phyloP scores from a whole-genome alignment of 2,888 invertebrate species.

The Alcis repandata region DNA sequence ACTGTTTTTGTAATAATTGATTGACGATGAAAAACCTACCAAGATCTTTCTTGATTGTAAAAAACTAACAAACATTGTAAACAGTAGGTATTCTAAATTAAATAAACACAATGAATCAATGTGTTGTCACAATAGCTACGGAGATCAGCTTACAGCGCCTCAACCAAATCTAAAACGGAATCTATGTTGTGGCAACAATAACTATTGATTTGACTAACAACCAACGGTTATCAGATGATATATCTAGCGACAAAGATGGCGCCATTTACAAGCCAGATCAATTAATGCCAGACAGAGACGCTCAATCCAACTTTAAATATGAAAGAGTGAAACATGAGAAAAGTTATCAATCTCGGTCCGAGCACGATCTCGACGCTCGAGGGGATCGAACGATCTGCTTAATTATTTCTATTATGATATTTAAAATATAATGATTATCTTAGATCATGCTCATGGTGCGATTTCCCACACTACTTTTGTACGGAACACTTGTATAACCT shows the following conservation, averaged over 20 bases:
- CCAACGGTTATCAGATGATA: slow-evolving; percentile 73
- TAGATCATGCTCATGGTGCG: slow-evolving; percentile 66
- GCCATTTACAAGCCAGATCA: slow-evolving; percentile 80
- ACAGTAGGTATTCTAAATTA: not conserved
- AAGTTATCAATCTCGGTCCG: slow-evolving; percentile 84
- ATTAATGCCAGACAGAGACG: slow-evolving; percentile 76
- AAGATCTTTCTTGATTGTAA: no score
- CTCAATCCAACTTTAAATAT: slow-evolving; percentile 45
- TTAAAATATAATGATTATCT: slow-evolving; percentile 81
- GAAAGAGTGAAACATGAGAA: slow-evolving; percentile 60
- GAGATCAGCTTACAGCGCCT: slow-evolving; percentile 22
- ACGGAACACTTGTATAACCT: slow-evolving; percentile 56
- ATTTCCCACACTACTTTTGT: slow-evolving; percentile 71
- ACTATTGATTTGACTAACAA: slow-evolving; percentile 75
- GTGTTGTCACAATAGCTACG: slow-evolving; percentile 32
- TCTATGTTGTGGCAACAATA: slow-evolving; percentile 57
- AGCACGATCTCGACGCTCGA: slow-evolving; percentile 77
- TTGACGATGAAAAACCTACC: no score
- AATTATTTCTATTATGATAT: slow-evolving; percentile 87
- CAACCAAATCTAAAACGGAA: slow-evolving; percentile 29
- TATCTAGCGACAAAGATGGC: slow-evolving; percentile 80
- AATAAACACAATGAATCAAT: not conserved
- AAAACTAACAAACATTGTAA: not conserved
- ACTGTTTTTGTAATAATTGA: not conserved
- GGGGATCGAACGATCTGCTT: slow-evolving; percentile 80